Conservation (phyloP, 2,797 vertebrate species). For the Micromesistius poutassou region DNA sequence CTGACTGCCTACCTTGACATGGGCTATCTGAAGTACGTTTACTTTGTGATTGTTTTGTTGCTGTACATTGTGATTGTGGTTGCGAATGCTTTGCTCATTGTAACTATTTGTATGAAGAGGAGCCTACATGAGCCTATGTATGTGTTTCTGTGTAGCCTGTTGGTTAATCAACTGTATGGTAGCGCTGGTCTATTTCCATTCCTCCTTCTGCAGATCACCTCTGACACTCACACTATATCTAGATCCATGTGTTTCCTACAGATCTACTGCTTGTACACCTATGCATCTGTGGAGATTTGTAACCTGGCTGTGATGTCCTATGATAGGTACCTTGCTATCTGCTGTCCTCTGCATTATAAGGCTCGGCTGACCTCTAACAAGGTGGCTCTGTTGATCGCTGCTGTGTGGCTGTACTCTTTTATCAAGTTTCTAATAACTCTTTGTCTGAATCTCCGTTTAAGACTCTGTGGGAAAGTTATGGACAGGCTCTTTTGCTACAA, state of each 20-base stretch:
- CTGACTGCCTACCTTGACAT: slow-evolving; percentile 32
- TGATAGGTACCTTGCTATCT: slow-evolving; percentile 52
- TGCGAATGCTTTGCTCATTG: slow-evolving; percentile 37
- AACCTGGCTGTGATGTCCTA: slow-evolving; percentile 58
- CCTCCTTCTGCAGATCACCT: slow-evolving; percentile 37
- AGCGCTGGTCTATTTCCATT: slow-evolving; percentile 35
- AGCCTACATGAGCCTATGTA: slow-evolving; percentile 64
- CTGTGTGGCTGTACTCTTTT: slow-evolving; percentile 21
- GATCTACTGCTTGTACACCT: slow-evolving; percentile 50
- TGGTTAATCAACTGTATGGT: slow-evolving; percentile 51
- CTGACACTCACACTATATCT: slow-evolving; percentile 37
- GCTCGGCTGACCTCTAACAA: slow-evolving; percentile 15
- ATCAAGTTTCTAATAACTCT: background rate
- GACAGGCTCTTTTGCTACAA: slow-evolving; percentile 37
- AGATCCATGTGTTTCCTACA: slow-evolving; percentile 41
- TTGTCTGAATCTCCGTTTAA: background rate
- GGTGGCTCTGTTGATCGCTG: background rate
- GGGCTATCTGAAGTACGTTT: background rate
- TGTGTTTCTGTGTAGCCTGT: slow-evolving; percentile 58
- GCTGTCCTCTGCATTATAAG: slow-evolving; percentile 41
- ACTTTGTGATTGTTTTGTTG: slow-evolving; percentile 13
- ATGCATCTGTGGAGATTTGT: slow-evolving; percentile 40
- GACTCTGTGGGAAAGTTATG: slow-evolving; percentile 38
- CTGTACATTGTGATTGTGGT: slow-evolving; percentile 6
- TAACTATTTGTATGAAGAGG: slow-evolving; percentile 41